Percentiles rank a stretch among this genome's conserved stretches.
phyloP scores from a whole-genome alignment of 2,113 vertebrate species.

The Mohoua ochrocephala region DNA sequence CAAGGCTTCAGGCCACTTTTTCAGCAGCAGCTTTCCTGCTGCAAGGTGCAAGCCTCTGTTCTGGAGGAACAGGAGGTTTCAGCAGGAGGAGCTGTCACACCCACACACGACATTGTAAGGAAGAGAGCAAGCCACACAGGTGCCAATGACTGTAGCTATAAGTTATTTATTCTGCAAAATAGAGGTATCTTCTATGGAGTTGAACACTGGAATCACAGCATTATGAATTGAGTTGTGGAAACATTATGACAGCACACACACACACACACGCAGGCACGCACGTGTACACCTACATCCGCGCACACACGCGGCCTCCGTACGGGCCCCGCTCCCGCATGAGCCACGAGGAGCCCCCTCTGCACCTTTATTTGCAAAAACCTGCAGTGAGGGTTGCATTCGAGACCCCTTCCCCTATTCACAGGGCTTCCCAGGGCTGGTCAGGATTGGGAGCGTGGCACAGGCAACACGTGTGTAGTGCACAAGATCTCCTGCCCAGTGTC shows the following conservation, averaged over 20 bases:
- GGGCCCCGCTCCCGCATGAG: background rate
- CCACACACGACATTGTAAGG: background rate
- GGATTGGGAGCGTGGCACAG: background rate
- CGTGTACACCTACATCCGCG: background rate
- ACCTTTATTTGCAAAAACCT: background rate
- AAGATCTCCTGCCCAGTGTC: background rate
- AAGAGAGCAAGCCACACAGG: background rate
- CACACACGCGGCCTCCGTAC: background rate
- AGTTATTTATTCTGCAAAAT: conserved; percentile 72
- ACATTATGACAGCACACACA: conserved; percentile 39
- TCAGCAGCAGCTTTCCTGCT: background rate
- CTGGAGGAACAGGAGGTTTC: background rate
- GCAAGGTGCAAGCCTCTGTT: background rate
- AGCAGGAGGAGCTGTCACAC: background rate
- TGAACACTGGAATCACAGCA: conserved; percentile 54
- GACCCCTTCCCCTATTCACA: background rate
- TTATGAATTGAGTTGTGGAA: conserved; percentile 35
- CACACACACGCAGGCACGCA: background rate
- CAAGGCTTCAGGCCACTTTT: background rate
- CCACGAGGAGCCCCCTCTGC: background rate
- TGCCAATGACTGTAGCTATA: conserved; percentile 37
- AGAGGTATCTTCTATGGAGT: conserved; percentile 64
- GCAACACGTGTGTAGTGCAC: background rate
- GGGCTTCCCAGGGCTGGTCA: background rate
- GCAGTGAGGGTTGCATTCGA: background rate